phyloP scores from a whole-genome alignment of 2,797 vertebrate genomes.

The Picus viridis region DNA sequence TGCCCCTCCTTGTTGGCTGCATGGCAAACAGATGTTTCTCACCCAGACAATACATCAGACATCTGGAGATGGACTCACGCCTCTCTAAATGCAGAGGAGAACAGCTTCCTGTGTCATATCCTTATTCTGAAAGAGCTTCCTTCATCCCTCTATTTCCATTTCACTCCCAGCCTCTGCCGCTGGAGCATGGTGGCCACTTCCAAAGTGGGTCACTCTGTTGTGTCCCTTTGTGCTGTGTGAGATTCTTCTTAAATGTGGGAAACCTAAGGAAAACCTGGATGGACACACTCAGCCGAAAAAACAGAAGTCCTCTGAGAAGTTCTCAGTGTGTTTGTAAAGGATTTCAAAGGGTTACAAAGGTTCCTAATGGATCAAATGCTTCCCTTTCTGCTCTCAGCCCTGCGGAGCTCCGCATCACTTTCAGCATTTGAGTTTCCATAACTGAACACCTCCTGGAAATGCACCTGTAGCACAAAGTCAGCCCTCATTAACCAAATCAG shows the following conservation, averaged over 20 bases:
- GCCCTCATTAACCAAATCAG: not conserved
- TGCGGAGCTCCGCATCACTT: not conserved
- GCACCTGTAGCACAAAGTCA: not conserved
- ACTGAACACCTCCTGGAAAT: not conserved
- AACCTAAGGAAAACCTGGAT: not conserved
- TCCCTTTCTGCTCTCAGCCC: not conserved
- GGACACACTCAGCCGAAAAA: not conserved
- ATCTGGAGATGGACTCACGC: not conserved
- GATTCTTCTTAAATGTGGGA: not conserved
- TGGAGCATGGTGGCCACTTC: not conserved
- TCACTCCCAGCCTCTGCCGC: not conserved
- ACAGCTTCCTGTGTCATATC: not conserved
- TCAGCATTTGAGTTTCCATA: not conserved
- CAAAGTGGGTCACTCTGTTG: not conserved
- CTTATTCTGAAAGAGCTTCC: not conserved
- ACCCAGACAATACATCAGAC: not conserved
- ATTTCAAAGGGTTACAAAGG: not conserved
- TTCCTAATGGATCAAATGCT: not conserved
- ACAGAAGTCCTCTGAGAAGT: not conserved
- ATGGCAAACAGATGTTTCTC: not conserved
- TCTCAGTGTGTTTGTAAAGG: not conserved
- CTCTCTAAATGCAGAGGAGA: not conserved
- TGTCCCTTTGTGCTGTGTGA: not conserved
- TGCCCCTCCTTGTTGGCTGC: not conserved
- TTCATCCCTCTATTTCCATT: not conserved